Conservation (phyloP, 30 jellyfish, hydroid and myxozoan genomes). For the Chrysaora quinquecirrha region DNA sequence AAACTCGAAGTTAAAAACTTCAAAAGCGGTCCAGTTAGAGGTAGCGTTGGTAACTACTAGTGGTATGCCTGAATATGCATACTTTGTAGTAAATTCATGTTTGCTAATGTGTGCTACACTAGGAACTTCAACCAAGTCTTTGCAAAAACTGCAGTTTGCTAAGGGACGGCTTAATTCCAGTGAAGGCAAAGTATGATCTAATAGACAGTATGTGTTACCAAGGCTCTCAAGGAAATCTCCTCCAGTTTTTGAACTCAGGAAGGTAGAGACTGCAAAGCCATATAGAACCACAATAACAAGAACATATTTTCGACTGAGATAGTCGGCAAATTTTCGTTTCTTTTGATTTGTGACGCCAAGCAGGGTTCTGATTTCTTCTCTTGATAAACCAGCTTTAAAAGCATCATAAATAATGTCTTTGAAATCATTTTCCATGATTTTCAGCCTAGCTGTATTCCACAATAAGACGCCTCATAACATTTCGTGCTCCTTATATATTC, state of each 20-base stretch:
- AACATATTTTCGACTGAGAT: neutral
- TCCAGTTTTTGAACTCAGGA: slow-evolving; percentile 7
- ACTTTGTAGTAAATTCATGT: slow-evolving; percentile 55
- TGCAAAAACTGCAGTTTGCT: slow-evolving; percentile 82
- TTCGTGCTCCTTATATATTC: no score
- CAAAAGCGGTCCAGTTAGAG: slow-evolving; percentile 88
- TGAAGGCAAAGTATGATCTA: slow-evolving; percentile 64
- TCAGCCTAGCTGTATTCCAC: neutral
- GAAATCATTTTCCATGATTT: slow-evolving; percentile 30
- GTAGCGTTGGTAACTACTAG: slow-evolving; percentile 87
- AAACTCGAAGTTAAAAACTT: slow-evolving; percentile 69
- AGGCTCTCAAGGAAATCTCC: slow-evolving; percentile 2
- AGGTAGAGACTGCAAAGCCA: slow-evolving; percentile 12
- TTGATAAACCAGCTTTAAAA: slow-evolving; percentile 16
- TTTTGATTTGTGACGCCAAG: slow-evolving; percentile 42
- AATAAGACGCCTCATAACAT: no score
- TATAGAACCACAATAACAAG: neutral
- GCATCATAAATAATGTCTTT: slow-evolving; percentile 20
- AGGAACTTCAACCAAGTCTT: slow-evolving; percentile 67
- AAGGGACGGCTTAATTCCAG: slow-evolving; percentile 78
- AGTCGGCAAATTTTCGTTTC: neutral
- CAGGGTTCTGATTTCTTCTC: slow-evolving; percentile 38
- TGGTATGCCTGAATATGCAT: slow-evolving; percentile 96
- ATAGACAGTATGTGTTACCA: slow-evolving; percentile 56
- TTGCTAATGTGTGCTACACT: slow-evolving; percentile 58